phyloP scores from a whole-genome alignment of 2,113 vertebrate genomes.

The Vicugna pacos region DNA sequence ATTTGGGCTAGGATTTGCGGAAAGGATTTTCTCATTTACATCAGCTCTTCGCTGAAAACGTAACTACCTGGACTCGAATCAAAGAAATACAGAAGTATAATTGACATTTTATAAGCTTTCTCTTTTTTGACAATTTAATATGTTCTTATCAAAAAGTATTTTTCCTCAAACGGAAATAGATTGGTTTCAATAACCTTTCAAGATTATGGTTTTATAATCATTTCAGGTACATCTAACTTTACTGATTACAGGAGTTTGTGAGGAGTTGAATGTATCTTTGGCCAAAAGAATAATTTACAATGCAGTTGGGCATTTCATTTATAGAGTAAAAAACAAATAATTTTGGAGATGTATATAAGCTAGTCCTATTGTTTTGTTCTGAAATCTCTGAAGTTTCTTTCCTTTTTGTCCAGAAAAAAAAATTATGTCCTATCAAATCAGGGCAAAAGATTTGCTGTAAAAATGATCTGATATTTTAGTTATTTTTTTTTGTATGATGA shows the following conservation, averaged over 20 bases:
- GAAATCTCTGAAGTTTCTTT: not conserved
- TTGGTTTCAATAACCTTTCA: not conserved
- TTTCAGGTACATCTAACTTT: not conserved
- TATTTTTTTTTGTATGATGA: not conserved
- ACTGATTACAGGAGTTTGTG: not conserved
- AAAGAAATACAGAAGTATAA: not conserved
- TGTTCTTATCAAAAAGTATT: not conserved
- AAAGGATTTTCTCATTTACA: not conserved
- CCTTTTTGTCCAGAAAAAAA: not conserved
- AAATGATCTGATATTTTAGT: not conserved
- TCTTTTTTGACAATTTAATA: not conserved
- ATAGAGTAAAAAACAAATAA: not conserved
- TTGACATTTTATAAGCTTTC: not conserved
- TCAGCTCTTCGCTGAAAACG: not conserved
- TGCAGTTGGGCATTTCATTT: not conserved
- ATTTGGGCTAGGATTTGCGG: not conserved
- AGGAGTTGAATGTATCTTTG: not conserved
- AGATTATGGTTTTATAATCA: slow-evolving; percentile 11
- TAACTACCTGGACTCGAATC: not conserved
- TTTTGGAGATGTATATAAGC: not conserved
- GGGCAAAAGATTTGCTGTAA: not conserved
- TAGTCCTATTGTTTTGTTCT: not conserved
- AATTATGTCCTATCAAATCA: not conserved
- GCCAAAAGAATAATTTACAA: not conserved
- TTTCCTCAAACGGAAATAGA: not conserved